Evolutionary conservation across 2,888 invertebrate species (phyloP).

Genomic region (Epinotia demarniana): DNA sequence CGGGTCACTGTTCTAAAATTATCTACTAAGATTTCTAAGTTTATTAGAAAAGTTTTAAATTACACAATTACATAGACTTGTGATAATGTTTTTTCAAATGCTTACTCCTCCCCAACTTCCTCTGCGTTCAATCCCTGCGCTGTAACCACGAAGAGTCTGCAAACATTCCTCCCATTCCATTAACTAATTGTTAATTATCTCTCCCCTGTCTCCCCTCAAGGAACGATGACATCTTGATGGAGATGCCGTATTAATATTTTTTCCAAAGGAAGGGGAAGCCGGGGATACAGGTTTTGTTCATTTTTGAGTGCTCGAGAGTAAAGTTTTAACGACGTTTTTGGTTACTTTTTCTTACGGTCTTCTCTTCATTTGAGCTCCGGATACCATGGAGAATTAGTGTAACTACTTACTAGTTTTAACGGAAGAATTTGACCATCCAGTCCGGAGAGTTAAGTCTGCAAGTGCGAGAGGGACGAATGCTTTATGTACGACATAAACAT

Average conservation of each 20-base stretch:
- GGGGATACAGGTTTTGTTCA: conserved; percentile 43
- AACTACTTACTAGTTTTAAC: not conserved
- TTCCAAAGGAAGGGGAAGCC: conserved; percentile 46
- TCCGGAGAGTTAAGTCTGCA: too few relatives aligned
- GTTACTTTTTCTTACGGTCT: conserved; percentile 6
- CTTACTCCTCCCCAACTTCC: conserved; percentile 1
- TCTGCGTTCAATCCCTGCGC: conserved; percentile 11
- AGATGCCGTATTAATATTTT: conserved; percentile 61
- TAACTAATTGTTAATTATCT: conserved; percentile 77
- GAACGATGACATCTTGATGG: conserved; percentile 64
- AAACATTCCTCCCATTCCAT: conserved; percentile 66
- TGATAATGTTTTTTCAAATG: conserved; percentile 3
- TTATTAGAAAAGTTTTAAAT: not conserved
- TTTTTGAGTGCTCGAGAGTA: conserved; percentile 42
- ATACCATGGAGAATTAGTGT: not conserved
- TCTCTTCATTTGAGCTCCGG: not conserved
- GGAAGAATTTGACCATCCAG: not conserved
- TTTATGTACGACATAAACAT: too few relatives aligned
- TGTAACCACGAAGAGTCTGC: conserved; percentile 54
- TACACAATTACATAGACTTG: not conserved
- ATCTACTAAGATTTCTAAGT: not conserved
- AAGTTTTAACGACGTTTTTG: conserved; percentile 26
- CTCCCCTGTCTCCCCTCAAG: conserved; percentile 51
- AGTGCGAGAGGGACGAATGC: too few relatives aligned
- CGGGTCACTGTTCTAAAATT: not conserved